Evolutionary conservation across 2,888 invertebrate species (phyloP), one percentile per base, ranked within the genome.

Genomic region (Platypus cylindrus): DNA sequence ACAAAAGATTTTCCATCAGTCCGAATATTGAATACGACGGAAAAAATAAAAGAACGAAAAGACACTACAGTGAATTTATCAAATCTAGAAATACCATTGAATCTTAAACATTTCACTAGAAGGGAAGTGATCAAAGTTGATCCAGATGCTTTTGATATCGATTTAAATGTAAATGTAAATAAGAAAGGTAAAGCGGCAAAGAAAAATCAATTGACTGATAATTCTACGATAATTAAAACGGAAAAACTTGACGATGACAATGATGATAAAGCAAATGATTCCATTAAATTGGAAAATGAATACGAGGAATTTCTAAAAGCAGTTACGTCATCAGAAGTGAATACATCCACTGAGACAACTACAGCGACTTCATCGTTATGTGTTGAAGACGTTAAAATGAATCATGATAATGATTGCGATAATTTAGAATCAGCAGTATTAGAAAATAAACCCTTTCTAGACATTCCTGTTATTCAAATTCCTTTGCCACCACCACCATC

Each of bases 301-400:
- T 72, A 72, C 42, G 71, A 72, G 47, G 67, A 72, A 46, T 73
- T 73, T 41, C 66, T 72, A 58, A 70, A 70, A 51, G 68, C 68
- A 44, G 66, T 70, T 2, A 60, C 59, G 31, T 55, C 56, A 1
- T 23, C 37, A 2, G 18, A 16, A n/a, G 27, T 13, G 9, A 17
- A 34, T 9, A 12, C 16, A 5, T n/a, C 17, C 8, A 25, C 34
- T 34, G 37, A 36, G 4, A 34, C 24, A 14, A 32, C 25, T 15
- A 24, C 34, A n/a, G 34, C 37, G 17, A 28, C 23, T 4, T 30
- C 40, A 1, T 17, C 32, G 8, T 29, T 5, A 5, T 18, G 34
- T n/a, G 14, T 22, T 9, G 37, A 38, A 3, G 35, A 35, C 5
- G 17, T 22, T 15, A 22, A 17, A 22, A 5, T 4, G 16, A 17